These are phyloP conservation scores for Malurus alboscapulatus DNA, from an alignment of 2,113 vertebrate genomes.

Conservation along the genomic window DNA sequence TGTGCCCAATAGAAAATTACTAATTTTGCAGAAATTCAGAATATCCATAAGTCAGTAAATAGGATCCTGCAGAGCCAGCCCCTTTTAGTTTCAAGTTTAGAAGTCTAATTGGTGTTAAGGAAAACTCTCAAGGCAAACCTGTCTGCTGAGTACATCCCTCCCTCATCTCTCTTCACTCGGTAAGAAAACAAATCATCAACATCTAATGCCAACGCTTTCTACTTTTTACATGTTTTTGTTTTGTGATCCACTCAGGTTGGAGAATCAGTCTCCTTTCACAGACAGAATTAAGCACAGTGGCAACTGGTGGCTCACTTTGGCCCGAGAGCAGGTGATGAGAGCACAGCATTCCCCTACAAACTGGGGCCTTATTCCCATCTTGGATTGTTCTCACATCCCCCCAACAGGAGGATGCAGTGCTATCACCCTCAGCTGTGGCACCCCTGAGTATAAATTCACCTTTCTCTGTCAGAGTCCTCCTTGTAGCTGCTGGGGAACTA, in stretches of 20 bases:
- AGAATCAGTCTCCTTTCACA: not conserved
- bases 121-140: not conserved
- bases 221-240: not conserved
- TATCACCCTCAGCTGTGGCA: not conserved
- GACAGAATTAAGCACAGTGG: not conserved
- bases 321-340: not conserved
- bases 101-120: not conserved
- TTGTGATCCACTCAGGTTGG: not conserved
- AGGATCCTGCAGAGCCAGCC: not conserved
- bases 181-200: not conserved
- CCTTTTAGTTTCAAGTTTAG: not conserved
- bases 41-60: not conserved
- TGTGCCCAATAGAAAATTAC: not conserved
- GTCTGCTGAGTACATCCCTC: not conserved
- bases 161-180: not conserved
- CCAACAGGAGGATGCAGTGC: accelerated
- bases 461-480: not conserved
- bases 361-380: not conserved
- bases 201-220: not conserved
- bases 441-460: not conserved
- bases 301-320: not conserved
- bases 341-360: not conserved
- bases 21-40: not conserved
- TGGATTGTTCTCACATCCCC: accelerated
- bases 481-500: not conserved